phyloP scores from a whole-genome alignment of 1,140 invertebrate genomes.

The Hyles vespertilio region DNA sequence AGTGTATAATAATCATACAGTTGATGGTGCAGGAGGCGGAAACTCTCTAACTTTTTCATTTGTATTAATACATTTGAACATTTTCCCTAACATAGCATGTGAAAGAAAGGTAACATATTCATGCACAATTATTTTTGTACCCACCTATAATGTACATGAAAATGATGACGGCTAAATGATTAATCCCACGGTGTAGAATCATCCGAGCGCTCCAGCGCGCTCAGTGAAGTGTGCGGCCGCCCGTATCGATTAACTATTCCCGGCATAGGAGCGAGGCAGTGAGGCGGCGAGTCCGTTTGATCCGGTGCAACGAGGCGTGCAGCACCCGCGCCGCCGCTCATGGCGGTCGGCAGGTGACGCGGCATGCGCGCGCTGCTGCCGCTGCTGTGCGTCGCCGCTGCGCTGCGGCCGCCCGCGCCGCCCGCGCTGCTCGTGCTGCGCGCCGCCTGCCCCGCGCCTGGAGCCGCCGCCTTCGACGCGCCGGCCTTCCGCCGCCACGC shows the following conservation, averaged over 20 bases:
- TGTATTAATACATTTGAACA: no score
- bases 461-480: constrained; percentile 18
- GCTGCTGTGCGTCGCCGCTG: constrained; percentile 14
- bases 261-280: no score
- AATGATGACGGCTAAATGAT: no score
- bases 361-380: constrained; percentile 34
- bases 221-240: not conserved
- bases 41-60: no score
- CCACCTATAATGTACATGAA: not conserved
- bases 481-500: constrained; percentile 14
- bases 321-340: constrained; percentile 15
- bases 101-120: not conserved
- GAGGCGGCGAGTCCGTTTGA: constrained; percentile 24
- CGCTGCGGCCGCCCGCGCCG: constrained; percentile 15
- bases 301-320: constrained; percentile 32
- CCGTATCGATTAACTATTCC: no score
- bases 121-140: not conserved
- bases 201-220: not conserved
- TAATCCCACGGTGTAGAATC: no score
- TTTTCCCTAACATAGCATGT: not conserved
- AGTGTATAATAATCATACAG: no score
- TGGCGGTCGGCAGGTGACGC: constrained; percentile 31
- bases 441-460: constrained; percentile 21
- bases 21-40: no score
- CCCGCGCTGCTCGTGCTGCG: constrained; percentile 32